These are phyloP conservation scores for Flexamia atlantica DNA, from an alignment of 2,888 invertebrate species.

Conservation along the genomic window DNA sequence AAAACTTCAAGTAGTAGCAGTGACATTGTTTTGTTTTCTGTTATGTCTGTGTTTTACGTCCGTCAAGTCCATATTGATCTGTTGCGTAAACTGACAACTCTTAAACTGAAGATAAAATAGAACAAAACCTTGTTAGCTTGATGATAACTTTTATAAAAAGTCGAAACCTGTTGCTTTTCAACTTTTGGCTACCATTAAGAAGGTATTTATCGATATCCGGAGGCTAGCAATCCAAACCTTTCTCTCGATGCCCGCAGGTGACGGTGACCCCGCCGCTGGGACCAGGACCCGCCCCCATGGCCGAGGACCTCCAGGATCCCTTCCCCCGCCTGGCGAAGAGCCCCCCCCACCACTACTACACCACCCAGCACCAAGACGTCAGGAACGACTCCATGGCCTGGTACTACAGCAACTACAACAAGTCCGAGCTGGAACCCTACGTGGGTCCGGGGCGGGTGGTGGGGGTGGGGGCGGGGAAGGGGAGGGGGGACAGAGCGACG, in stretches of 20 bases:
- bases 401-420: slow-evolving; percentile 93
- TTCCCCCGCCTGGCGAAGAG: slow-evolving; percentile 67
- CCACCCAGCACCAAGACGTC: slow-evolving; percentile 24
- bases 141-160: no score
- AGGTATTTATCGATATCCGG: no score
- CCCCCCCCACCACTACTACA: slow-evolving; percentile 63
- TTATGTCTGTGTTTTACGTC: no score
- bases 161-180: no score
- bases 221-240: no score
- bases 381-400: slow-evolving; percentile 75
- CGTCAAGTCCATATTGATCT: no score
- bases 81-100: no score
- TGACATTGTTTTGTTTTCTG: no score
- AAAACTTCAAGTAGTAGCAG: no score
- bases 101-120: no score
- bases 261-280: slow-evolving; percentile 66
- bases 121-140: not conserved
- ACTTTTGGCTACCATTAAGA: no score
- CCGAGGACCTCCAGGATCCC: slow-evolving; percentile 70
- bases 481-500: not conserved
- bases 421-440: slow-evolving; percentile 78
- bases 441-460: slow-evolving; percentile 71
- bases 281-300: slow-evolving; percentile 68
- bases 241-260: slow-evolving; percentile 61
- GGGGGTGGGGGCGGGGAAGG: not conserved